Percentiles rank a stretch among this genome's conserved stretches.
These are phyloP conservation scores for Vesta saturnalis DNA, from an alignment of 2,888 invertebrate genomes.

Conservation along the genomic window DNA sequence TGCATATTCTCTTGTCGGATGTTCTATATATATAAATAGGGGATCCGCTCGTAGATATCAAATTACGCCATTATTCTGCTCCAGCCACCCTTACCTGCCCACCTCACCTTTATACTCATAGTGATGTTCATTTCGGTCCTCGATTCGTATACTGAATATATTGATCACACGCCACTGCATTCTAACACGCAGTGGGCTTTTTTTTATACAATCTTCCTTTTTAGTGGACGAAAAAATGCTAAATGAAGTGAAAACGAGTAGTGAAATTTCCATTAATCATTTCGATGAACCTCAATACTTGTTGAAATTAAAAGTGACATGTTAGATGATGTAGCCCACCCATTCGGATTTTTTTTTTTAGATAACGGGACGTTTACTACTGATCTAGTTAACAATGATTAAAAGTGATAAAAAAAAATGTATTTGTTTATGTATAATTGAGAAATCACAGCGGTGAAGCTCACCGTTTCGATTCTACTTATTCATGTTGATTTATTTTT, in stretches of 20 bases:
- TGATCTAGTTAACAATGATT: slow-evolving; percentile 17
- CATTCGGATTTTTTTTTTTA: slow-evolving; percentile 24
- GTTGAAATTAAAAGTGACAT: slow-evolving; percentile 33
- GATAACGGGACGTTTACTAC: slow-evolving; percentile 16
- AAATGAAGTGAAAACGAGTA: slow-evolving; percentile 37
- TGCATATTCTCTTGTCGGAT: slow-evolving; percentile 49
- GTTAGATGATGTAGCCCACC: slow-evolving; percentile 27
- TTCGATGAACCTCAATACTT: slow-evolving; percentile 26
- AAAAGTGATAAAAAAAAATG: too few relatives aligned
- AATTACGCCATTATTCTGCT: slow-evolving; percentile 59
- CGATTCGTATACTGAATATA: slow-evolving; percentile 40
- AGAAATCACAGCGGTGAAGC: too few relatives aligned
- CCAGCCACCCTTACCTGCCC: slow-evolving; percentile 56
- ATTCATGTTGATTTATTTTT: too few relatives aligned
- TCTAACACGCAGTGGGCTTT: slow-evolving; percentile 32
- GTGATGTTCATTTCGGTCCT: slow-evolving; percentile 43
- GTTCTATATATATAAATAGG: slow-evolving; percentile 55
- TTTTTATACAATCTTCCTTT: slow-evolving; percentile 18
- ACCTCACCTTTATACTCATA: slow-evolving; percentile 44
- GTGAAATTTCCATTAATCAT: slow-evolving; percentile 36
- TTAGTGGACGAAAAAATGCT: slow-evolving; percentile 20
- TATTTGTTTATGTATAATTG: too few relatives aligned
- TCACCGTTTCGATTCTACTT: too few relatives aligned
- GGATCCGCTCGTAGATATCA: slow-evolving; percentile 58
- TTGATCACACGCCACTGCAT: slow-evolving; percentile 41